Percentiles rank a stretch among this genome's conserved stretches.
Conservation (phyloP, 2,888 invertebrate genomes). For the Tigriopus californicus region DNA sequence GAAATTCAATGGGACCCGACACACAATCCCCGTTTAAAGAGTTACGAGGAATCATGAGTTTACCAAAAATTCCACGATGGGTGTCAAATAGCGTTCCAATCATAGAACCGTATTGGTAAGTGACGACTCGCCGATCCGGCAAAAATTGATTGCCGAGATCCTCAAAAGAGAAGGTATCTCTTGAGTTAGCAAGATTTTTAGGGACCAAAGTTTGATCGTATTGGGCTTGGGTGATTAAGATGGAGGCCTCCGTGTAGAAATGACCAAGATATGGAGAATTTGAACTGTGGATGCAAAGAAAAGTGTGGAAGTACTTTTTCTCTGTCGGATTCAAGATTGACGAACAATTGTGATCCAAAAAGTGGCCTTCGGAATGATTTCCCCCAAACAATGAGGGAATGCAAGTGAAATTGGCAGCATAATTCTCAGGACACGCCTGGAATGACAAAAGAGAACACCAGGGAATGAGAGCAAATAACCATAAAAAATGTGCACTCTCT, state of each 20-base stretch:
- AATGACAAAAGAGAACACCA: not conserved
- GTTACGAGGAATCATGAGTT: too few species aligned
- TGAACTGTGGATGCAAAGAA: not conserved
- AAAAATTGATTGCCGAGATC: not conserved
- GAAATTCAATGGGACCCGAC: too few species aligned
- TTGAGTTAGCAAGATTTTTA: not conserved
- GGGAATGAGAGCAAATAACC: not conserved
- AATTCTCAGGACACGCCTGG: slow-evolving; percentile 3
- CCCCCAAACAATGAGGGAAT: not conserved
- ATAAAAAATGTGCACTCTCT: not conserved
- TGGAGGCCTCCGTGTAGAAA: not conserved
- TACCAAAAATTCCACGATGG: too few species aligned
- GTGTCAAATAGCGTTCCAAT: too few species aligned
- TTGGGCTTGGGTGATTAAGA: too few species aligned
- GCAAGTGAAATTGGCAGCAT: slow-evolving; percentile 1
- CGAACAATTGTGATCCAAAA: not conserved
- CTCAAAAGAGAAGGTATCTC: not conserved
- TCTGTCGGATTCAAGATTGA: not conserved
- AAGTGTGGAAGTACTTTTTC: not conserved
- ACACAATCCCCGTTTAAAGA: too few species aligned
- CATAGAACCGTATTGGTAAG: too few species aligned
- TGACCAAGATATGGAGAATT: not conserved
- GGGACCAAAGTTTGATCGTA: not conserved
- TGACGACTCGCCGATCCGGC: too few species aligned
- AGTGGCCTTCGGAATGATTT: not conserved